Base-by-base conservation (phyloP, 2,113 vertebrate genomes). In the Conger conger region DNA sequence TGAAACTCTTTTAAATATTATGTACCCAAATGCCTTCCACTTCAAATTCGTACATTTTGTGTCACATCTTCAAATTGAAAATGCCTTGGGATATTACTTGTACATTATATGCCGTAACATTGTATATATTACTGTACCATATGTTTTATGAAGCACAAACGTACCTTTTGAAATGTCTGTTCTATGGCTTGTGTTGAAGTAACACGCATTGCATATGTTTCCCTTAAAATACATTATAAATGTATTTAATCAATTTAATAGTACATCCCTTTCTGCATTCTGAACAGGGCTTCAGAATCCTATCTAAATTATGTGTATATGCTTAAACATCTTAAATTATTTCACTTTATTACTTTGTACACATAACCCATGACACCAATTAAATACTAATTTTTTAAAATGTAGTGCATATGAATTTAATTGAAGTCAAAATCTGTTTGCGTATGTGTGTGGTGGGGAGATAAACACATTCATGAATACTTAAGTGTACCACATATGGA, bases 401-500 rank as follows among this genome's bases (percentile, higher is more conserved):
- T 73, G 27, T 33, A 11, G 1, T 73, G 63, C n/a, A 30, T 73
- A 2, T 73, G 63, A 9, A 73, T 73, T 73, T 73, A 30, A 73
- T 73, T 73, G 33, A 73, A 27, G 63, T 60, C 15, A 50, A 50
- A 27, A 7, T 60, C 18, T 60, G 57, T 27, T 57, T 42, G 40
- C 40, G 9, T 50, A 1, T 60, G 63, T 23, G 63, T 23, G 63
- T 2, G n/a, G n/a, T 23, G n/a, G 27, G 60, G 20, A n/a, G 27
- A 73, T 94, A 95, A 95, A 93, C 93, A 93, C 94, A 93, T 91
- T 90, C 90, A 87, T 88, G 92, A 92, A 93, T 91, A 90, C 83
- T 83, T 86, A 91, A 92, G 91, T 89, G 93, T 95, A 93, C 91
- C 89, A 90, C 91, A 93, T 90, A 92, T 93, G 90, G 93, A 95